Percentiles rank a stretch among this genome's conserved stretches.
Evolutionary conservation across 2,888 invertebrate genomes (phyloP).

Genomic region (Steinernema hermaphroditum): DNA sequence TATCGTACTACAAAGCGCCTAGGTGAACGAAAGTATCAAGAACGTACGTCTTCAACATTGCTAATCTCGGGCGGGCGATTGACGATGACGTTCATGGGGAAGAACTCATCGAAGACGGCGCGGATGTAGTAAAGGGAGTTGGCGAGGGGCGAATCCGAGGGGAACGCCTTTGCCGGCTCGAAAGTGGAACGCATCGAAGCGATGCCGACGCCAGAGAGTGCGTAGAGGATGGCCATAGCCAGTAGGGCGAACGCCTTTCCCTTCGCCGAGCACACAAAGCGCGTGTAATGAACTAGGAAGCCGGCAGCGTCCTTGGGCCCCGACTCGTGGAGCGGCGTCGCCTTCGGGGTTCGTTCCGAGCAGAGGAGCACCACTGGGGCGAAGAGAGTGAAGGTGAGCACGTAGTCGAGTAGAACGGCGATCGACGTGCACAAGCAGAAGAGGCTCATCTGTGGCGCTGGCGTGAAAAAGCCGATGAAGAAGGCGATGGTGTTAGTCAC

Average conservation of each 20-base stretch:
- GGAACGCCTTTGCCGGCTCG: slow-evolving; percentile 64
- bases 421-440: slow-evolving; percentile 64
- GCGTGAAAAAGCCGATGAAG: slow-evolving; percentile 62
- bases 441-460: slow-evolving; percentile 64
- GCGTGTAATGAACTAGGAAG: slow-evolving; percentile 33
- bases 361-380: slow-evolving; percentile 44
- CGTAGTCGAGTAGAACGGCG: slow-evolving; percentile 63
- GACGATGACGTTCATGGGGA: slow-evolving; percentile 61
- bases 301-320: background rate
- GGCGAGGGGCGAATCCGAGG: slow-evolving; percentile 60
- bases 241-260: slow-evolving; percentile 39
- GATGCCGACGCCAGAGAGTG: slow-evolving; percentile 43
- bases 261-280: slow-evolving; percentile 43
- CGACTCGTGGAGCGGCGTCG: background rate
- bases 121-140: slow-evolving; percentile 47
- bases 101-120: slow-evolving; percentile 62
- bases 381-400: slow-evolving; percentile 61
- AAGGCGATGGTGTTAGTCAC: slow-evolving; percentile 66
- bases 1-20: slow-evolving; percentile 37
- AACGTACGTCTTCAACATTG: slow-evolving; percentile 46
- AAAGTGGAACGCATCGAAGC: slow-evolving; percentile 49
- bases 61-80: slow-evolving; percentile 59
- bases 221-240: slow-evolving; percentile 39
- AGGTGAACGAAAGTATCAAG: background rate
- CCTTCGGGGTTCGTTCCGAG: background rate